phyloP scores from a whole-genome alignment of 2,888 invertebrate genomes.

The Nomada fabriciana region DNA sequence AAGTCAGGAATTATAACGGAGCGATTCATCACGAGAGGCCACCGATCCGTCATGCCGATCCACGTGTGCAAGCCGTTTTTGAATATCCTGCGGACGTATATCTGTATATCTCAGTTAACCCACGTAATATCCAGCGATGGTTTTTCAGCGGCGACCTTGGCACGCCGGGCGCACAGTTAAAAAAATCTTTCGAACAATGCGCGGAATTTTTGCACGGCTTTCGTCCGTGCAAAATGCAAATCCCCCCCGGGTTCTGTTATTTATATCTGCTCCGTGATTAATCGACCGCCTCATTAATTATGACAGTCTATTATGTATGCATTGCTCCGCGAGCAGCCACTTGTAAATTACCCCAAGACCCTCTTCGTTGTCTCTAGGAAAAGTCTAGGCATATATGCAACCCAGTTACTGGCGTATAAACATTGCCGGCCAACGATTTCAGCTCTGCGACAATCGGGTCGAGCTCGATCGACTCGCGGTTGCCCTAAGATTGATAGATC shows the following conservation, averaged over 20 bases:
- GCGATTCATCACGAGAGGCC: slow-evolving; percentile 82
- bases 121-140: slow-evolving; percentile 65
- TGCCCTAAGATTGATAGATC: neutral
- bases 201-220: slow-evolving; percentile 44
- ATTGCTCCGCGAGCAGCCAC: slow-evolving; percentile 25
- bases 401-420: neutral
- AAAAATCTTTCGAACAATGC: slow-evolving; percentile 49
- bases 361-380: neutral
- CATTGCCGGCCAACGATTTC: neutral
- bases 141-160: slow-evolving; percentile 66
- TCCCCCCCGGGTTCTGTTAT: slow-evolving; percentile 38
- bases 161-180: slow-evolving; percentile 17
- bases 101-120: slow-evolving; percentile 69
- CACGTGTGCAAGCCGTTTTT: slow-evolving; percentile 76
- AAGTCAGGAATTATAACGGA: slow-evolving; percentile 82
- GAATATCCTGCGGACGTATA: slow-evolving; percentile 72
- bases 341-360: slow-evolving; percentile 16
- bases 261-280: slow-evolving; percentile 56
- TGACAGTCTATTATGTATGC: slow-evolving; percentile 60
- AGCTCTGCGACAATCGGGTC: neutral
- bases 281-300: slow-evolving; percentile 60
- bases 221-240: slow-evolving; percentile 50
- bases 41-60: slow-evolving; percentile 82
- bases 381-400: neutral
- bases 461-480: slow-evolving; percentile 23